Base-by-base conservation (phyloP, 1,140 invertebrate genomes). In the Belonocnema kinseyi region DNA sequence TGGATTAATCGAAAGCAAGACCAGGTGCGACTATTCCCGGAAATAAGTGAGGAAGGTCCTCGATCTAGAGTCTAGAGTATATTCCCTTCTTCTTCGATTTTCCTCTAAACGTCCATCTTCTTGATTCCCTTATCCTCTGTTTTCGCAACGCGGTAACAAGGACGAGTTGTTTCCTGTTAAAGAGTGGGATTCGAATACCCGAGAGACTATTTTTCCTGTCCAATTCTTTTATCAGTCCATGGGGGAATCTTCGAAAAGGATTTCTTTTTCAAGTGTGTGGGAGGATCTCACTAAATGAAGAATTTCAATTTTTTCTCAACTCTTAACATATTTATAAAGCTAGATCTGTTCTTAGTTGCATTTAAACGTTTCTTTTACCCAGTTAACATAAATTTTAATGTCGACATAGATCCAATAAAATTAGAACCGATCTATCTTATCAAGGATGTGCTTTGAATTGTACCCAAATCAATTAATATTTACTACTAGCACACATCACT, bases 141-240 rank as follows among this genome's bases (percentile, higher is more conserved):
- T 66, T 66, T 66, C 61, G 17, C n/a, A 66, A 40, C 61, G 26
- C 8, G 13, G 61, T 66, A 66, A 66, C 61, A 66, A 66, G 61
- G 61, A 66, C 61, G 26, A 66, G 33, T 66, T 33, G 61, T 66
- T 66, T 66, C 61, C 61, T 33, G 61, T 66, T 66, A 66, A 66
- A 66, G 13, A 66, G 61, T 66, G 26, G 61, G 26, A 66, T 33
- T 66, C 61, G 61, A 66, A 66, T 66, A 66, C 61, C 33, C 61
- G 33, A 40, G 26, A n/a, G 61, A 66, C 61, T 66, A 66, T 66
- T 66, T 66, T 66, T 66, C 33, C 61, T 66, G 61, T 66, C 61
- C 61, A 66, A 33, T n/a, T 66, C 61, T 46, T 66, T 66, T 66
- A 66, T 33, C 26, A 66, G 10, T 6, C 61, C 14, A 40, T 66